A percentile compares a stretch with the other conserved stretches of the same genome.
These are phyloP conservation scores for Balaeniceps rex DNA, from an alignment of 2,113 vertebrate genomes.

Conservation along the genomic window DNA sequence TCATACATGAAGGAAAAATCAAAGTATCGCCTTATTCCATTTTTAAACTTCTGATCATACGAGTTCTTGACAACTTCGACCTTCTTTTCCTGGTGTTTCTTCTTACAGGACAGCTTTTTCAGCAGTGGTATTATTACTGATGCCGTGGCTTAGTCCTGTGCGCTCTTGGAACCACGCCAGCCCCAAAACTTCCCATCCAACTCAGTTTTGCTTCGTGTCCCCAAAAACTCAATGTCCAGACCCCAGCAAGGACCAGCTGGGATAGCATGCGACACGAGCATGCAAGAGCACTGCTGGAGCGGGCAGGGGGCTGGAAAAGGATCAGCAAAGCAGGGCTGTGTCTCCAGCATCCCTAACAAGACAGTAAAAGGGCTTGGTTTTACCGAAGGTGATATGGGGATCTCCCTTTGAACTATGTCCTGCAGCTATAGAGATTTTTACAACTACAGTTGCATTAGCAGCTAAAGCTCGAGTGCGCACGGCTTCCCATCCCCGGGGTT, in stretches of 20 bases:
- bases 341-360: not conserved
- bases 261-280: not conserved
- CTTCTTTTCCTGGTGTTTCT: not conserved
- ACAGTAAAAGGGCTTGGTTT: not conserved
- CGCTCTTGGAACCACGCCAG: not conserved
- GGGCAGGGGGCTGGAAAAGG: not conserved
- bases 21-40: not conserved
- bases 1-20: not conserved
- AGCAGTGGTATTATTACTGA: not conserved
- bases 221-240: not conserved
- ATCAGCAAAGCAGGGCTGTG: not conserved
- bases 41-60: not conserved
- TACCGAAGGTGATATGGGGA: not conserved
- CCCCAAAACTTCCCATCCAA: not conserved
- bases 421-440: not conserved
- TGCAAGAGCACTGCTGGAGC: not conserved
- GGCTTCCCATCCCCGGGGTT: not conserved
- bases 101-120: not conserved
- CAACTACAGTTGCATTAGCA: not conserved
- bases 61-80: not conserved
- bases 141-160: not conserved
- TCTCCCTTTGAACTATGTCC: not conserved
- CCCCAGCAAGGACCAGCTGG: not conserved
- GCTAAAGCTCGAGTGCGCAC: not conserved
- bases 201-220: not conserved